These are phyloP conservation scores for Malurus leucopterus DNA, from an alignment of 2,797 vertebrate genomes.

Conservation along the genomic window DNA sequence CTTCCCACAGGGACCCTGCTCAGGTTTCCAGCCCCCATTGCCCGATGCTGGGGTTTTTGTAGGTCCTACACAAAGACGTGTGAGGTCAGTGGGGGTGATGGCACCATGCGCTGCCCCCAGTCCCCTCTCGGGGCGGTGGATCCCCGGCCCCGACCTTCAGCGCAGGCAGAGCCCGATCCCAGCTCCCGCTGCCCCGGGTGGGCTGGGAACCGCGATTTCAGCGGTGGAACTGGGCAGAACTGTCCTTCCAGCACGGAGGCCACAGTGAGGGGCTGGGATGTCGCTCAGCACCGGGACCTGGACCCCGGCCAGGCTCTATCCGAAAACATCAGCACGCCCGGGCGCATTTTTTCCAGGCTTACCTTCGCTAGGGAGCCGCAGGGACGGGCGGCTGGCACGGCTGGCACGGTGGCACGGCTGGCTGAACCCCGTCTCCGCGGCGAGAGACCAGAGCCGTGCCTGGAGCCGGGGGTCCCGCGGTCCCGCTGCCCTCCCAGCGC, in stretches of 20 bases:
- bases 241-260: background rate
- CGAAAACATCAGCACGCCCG: background rate
- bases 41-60: fast-evolving
- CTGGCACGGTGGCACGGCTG: background rate
- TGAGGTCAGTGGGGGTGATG: background rate
- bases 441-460: background rate
- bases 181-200: fast-evolving
- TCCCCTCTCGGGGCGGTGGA: fast-evolving
- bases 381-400: background rate
- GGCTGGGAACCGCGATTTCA: background rate
- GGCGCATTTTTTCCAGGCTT: slow-evolving; percentile 43
- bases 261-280: background rate
- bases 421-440: background rate
- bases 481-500: background rate
- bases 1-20: fast-evolving
- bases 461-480: background rate
- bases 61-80: background rate
- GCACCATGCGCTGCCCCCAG: background rate
- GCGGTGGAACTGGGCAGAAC: background rate
- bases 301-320: background rate
- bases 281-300: background rate
- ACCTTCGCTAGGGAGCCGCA: slow-evolving; percentile 23
- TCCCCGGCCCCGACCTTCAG: background rate
- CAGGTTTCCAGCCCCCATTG: fast-evolving
- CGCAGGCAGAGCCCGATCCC: background rate